phyloP scores from a whole-genome alignment of 2,113 vertebrate genomes.

The Otocyon megalotis region DNA sequence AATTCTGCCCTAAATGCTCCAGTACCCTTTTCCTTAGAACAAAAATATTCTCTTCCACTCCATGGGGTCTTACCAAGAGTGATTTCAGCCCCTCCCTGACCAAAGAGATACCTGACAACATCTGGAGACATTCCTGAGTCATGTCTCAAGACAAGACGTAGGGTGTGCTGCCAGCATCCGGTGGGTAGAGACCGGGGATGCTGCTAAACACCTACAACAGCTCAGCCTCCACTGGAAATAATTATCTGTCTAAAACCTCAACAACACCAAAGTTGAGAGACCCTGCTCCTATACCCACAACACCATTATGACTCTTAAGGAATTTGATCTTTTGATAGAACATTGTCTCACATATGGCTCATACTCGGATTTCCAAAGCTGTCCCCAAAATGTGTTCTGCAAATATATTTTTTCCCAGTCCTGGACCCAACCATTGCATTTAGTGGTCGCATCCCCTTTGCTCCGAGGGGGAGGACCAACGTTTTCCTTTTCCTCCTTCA shows the following conservation, averaged over 20 bases:
- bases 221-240: background rate
- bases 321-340: background rate
- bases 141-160: too few relatives aligned
- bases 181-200: background rate
- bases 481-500: background rate
- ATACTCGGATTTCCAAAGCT: background rate
- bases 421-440: too few relatives aligned
- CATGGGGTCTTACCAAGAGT: background rate
- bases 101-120: background rate
- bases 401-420: background rate
- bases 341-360: background rate
- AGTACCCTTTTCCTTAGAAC: background rate
- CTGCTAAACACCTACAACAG: background rate
- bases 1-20: background rate
- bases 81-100: background rate
- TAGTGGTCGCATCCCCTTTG: background rate
- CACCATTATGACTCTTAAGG: too few relatives aligned
- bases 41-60: background rate
- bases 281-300: background rate
- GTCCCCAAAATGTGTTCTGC: background rate
- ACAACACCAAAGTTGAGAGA: accelerated
- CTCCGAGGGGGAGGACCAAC: background rate
- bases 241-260: background rate
- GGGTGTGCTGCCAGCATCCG: background rate
- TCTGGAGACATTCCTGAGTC: background rate